Conservation (phyloP, 2,797 vertebrate species). For the Schizothorax lantsangensis region DNA sequence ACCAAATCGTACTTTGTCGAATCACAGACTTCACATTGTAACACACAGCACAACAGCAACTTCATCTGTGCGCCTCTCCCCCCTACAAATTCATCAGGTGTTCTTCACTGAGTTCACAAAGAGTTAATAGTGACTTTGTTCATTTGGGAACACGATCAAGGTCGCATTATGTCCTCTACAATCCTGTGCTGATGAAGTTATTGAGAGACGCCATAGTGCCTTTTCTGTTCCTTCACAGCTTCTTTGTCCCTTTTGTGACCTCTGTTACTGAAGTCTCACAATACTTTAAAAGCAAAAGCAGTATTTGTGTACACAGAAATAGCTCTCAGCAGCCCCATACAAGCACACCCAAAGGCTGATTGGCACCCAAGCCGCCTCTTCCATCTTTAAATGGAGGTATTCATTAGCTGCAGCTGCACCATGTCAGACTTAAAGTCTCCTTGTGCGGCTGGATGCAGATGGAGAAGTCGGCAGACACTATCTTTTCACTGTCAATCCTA, state of each 20-base stretch:
- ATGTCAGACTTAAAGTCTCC: slow-evolving; percentile 62
- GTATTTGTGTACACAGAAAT: slow-evolving; percentile 57
- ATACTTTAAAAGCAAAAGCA: slow-evolving; percentile 46
- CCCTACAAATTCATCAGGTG: slow-evolving; percentile 27
- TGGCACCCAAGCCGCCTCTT: slow-evolving; percentile 49
- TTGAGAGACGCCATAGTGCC: not conserved
- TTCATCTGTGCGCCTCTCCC: slow-evolving; percentile 15
- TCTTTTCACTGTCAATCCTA: slow-evolving; percentile 53
- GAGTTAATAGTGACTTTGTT: slow-evolving; percentile 49
- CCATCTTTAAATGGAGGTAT: slow-evolving; percentile 62
- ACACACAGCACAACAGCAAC: slow-evolving; percentile 1
- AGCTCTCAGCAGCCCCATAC: slow-evolving; percentile 48
- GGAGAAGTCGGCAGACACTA: slow-evolving; percentile 55
- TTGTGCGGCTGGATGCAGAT: slow-evolving; percentile 60
- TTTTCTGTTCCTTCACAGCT: slow-evolving; percentile 39
- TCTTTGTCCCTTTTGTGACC: slow-evolving; percentile 47
- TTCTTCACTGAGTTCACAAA: slow-evolving; percentile 26
- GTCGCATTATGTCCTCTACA: slow-evolving; percentile 49
- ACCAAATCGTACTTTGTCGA: slow-evolving; percentile 15
- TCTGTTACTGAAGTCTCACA: slow-evolving; percentile 36
- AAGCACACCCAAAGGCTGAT: slow-evolving; percentile 59
- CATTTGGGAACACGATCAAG: slow-evolving; percentile 50
- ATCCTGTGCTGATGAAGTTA: slow-evolving; percentile 50
- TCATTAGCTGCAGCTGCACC: slow-evolving; percentile 65
- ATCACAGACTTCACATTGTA: slow-evolving; percentile 26